Percentiles rank a stretch among this genome's conserved stretches.
phyloP scores from a whole-genome alignment of 2,888 invertebrate genomes.

The Limnephilus lunatus region DNA sequence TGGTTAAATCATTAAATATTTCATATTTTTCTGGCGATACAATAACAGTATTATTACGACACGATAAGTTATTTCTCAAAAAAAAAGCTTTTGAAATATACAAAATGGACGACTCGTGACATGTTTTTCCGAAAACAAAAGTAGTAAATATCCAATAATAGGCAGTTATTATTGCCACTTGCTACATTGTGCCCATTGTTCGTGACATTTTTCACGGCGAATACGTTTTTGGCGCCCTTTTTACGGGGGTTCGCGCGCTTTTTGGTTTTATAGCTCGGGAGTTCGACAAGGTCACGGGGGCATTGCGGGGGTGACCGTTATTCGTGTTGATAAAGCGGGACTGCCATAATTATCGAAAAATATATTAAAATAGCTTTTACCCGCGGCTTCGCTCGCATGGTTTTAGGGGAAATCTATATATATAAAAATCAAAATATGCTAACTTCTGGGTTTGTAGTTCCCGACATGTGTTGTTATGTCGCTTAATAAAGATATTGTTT shows the following conservation, averaged over 20 bases:
- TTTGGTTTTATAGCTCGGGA: neutral
- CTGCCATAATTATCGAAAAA: neutral
- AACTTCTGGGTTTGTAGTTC: no score
- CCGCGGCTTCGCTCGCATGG: no score
- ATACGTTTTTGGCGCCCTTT: constrained; percentile 11
- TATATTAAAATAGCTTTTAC: neutral
- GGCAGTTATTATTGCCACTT: neutral
- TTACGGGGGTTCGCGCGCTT: constrained; percentile 5
- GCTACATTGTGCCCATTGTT: neutral
- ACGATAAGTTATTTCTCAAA: neutral
- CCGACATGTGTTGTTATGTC: no score
- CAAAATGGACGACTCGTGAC: neutral
- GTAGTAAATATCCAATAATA: neutral
- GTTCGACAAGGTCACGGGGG: constrained; percentile 11
- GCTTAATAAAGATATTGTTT: no score
- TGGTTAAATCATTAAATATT: neutral
- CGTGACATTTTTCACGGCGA: neutral
- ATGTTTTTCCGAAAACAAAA: neutral
- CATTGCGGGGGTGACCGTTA: neutral
- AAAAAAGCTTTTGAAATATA: neutral
- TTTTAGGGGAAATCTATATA: no score
- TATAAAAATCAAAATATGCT: no score
- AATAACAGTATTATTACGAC: neutral
- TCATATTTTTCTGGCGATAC: neutral
- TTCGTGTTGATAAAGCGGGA: neutral